Conservation (phyloP, 1,140 invertebrate genomes). For the Pollicipes pollicipes region DNA sequence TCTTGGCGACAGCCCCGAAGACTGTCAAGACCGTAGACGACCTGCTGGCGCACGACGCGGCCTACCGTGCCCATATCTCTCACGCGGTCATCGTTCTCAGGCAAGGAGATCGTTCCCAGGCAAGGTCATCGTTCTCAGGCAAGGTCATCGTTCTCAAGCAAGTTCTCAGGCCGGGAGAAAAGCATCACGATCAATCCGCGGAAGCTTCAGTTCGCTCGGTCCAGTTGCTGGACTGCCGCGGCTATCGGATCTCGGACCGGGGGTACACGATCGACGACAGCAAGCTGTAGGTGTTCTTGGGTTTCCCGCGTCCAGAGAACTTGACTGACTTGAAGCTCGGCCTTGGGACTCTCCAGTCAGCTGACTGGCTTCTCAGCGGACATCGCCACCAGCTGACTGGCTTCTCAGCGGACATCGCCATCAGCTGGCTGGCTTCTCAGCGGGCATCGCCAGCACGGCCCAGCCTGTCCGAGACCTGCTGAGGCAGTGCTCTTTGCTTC, state of each 20-base stretch:
- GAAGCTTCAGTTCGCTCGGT: slow-evolving; percentile 10
- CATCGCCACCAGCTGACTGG: too few relatives aligned
- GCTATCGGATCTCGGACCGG: neutral
- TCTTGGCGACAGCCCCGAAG: slow-evolving; percentile 11
- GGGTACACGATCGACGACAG: slow-evolving; percentile 10
- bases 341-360: slow-evolving; percentile 14
- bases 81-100: slow-evolving; percentile 10
- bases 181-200: slow-evolving; percentile 11
- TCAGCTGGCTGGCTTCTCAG: too few relatives aligned
- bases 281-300: slow-evolving; percentile 3
- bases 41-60: slow-evolving; percentile 13
- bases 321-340: slow-evolving; percentile 15
- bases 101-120: too few relatives aligned
- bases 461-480: slow-evolving; percentile 16
- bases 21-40: slow-evolving; percentile 18
- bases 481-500: slow-evolving; percentile 5
- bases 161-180: too few relatives aligned
- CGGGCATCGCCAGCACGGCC: too few relatives aligned
- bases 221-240: slow-evolving; percentile 10
- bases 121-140: too few relatives aligned
- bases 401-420: too few relatives aligned
- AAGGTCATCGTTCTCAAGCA: too few relatives aligned
- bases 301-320: slow-evolving; percentile 13
- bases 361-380: slow-evolving; percentile 12
- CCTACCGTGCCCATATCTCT: slow-evolving; percentile 11